A percentile compares a stretch with the other conserved stretches of the same genome.
Evolutionary conservation across 2,888 invertebrate genomes (phyloP).

Genomic region (Asteroscopus sphinx): DNA sequence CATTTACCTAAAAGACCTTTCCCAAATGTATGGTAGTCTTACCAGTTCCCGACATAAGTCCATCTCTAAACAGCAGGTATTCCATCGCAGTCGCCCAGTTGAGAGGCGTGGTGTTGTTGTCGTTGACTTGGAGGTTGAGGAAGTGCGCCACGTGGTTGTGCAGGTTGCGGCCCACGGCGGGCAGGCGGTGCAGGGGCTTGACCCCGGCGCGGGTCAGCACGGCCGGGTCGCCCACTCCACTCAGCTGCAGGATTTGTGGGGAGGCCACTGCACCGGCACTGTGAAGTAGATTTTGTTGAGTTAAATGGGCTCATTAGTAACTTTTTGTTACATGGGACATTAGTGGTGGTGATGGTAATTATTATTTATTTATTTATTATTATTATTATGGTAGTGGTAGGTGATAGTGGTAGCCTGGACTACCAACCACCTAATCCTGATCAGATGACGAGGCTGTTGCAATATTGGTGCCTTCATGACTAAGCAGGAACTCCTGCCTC

Average conservation of each 20-base stretch:
- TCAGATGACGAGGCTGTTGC: too few species aligned
- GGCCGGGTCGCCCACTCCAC: conserved; percentile 95
- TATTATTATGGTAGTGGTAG: too few species aligned
- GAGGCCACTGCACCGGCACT: conserved; percentile 97
- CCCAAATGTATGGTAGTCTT: conserved; percentile 17
- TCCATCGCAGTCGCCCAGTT: conserved; percentile 98
- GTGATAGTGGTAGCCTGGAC: too few species aligned
- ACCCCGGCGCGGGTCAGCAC: conserved; percentile 92
- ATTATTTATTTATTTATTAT: too few species aligned
- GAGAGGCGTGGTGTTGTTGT: conserved; percentile 95
- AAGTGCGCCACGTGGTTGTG: conserved; percentile 96
- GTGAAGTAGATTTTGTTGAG: conserved; percentile 2
- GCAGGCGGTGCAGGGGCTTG: conserved; percentile 92
- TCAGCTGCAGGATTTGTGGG: conserved; percentile 97
- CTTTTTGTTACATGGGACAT: too few species aligned
- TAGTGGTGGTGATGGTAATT: too few species aligned
- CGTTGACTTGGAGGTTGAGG: conserved; percentile 94
- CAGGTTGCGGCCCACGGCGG: conserved; percentile 95
- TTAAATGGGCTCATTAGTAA: background rate
- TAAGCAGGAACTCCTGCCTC: too few species aligned
- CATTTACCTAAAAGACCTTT: background rate
- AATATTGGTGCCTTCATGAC: too few species aligned
- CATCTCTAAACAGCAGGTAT: conserved; percentile 96
- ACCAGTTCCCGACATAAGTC: conserved; percentile 97
- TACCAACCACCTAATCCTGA: too few species aligned